These are phyloP conservation scores for Arizona elegans DNA, from an alignment of 2,113 vertebrate genomes.

Conservation along the genomic window DNA sequence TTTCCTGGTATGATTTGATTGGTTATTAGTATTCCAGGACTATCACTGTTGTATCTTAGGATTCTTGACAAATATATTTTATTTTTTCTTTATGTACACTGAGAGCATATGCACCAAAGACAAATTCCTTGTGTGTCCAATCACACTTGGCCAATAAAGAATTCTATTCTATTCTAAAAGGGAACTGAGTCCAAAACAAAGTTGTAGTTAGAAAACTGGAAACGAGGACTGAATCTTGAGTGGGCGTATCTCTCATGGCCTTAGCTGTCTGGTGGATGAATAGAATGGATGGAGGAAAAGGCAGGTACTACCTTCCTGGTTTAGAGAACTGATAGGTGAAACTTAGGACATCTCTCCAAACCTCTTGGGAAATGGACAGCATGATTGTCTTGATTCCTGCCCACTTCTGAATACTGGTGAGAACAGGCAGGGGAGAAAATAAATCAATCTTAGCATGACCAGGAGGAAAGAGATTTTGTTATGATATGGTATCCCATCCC, in stretches of 20 bases:
- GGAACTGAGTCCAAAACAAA: neutral
- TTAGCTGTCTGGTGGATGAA: neutral
- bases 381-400: neutral
- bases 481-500: neutral
- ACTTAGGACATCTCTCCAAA: neutral
- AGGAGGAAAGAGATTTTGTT: neutral
- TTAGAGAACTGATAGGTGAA: neutral
- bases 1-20: too few species aligned
- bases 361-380: neutral
- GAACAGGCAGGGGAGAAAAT: neutral
- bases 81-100: too few species aligned
- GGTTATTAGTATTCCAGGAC: too few species aligned
- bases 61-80: too few species aligned
- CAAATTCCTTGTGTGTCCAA: too few species aligned
- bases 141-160: too few species aligned
- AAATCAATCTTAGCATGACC: neutral
- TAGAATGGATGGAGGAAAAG: neutral
- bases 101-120: too few species aligned
- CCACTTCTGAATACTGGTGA: neutral
- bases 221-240: neutral
- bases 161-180: neutral
- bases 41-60: too few species aligned
- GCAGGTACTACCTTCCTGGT: neutral
- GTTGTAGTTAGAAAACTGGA: neutral
- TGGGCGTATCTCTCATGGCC: neutral